Base-by-base conservation (phyloP, 1,140 invertebrate genomes). In the Trichonephila clavata region DNA sequence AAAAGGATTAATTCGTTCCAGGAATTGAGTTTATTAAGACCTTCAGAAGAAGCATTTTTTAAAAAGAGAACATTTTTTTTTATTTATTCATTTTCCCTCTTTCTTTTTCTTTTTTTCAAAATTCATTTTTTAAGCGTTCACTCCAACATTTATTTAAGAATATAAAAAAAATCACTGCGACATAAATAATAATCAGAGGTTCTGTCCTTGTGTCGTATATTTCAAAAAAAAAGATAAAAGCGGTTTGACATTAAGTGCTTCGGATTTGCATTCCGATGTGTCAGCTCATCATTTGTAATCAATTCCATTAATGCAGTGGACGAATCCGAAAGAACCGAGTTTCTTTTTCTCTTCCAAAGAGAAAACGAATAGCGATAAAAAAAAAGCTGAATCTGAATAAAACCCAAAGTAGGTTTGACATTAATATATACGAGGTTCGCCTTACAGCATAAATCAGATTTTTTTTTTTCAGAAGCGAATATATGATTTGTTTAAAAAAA, bases 371-470 rank as follows among this genome's bases (percentile, higher is more conserved):
- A 71, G 39, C n/a, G 18, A 71, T 39, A 68, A 24, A 7, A 87
- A 80, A 81, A 90, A 81, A n/a, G 10, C 20, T 20, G 57, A 81
- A 61, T 81, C 59, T 50, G 59, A 90, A 81, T 90, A 61, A 91
- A 91, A 63, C 21, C 43, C n/a, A 61, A 83, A 60, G 27, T n/a
- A 21, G 21, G 5, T 65, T 65, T 91, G 90, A 91, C 90, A 83
- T 24, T 91, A 91, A 91, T 63, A 63, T 83, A 91, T 91, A 83
- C 59, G 14, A 32, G 24, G 60, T 81, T 83, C 50, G 61, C 20
- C 57, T 71, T 71, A 63, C 77, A 27, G 90, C 77, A 91, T 91
- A 91, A 91, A 91, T 91, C 90, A 91, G 60, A 3, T 43, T 24
- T 18, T 50, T 39, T 39, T 57, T n/a, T 57, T 63, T 6, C n/a